Percentiles rank a stretch among this genome's conserved stretches.
These are phyloP conservation scores for Eunapius fragilis DNA, from an alignment of 37 sponge, comb jelly and placozoan species.

Conservation along the genomic window DNA sequence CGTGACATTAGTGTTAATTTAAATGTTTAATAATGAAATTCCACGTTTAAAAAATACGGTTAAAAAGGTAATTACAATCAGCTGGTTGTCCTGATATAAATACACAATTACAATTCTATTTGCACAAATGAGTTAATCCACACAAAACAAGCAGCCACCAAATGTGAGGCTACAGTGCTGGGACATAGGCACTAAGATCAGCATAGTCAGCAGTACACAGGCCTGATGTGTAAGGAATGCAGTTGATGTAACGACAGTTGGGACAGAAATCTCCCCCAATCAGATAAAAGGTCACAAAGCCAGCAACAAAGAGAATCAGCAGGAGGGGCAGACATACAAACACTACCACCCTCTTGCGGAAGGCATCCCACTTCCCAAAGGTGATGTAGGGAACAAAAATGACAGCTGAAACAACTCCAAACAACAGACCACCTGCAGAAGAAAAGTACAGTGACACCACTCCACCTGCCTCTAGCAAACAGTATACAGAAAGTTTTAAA, in stretches of 20 bases:
- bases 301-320: conserved; percentile 70
- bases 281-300: conserved; percentile 87
- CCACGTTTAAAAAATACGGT: too few relatives aligned
- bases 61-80: too few relatives aligned
- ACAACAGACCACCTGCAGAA: conserved; percentile 85
- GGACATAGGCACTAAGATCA: background rate
- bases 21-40: too few relatives aligned
- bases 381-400: conserved; percentile 97
- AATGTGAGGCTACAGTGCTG: background rate
- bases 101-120: too few relatives aligned
- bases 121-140: background rate
- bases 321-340: conserved; percentile 77
- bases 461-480: background rate
- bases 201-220: background rate
- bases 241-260: conserved; percentile 88
- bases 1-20: too few relatives aligned
- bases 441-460: conserved; percentile 25
- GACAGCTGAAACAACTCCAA: conserved; percentile 87
- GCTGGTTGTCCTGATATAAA: too few relatives aligned
- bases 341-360: conserved; percentile 77
- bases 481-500: too few relatives aligned
- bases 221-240: conserved; percentile 82
- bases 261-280: conserved; percentile 84
- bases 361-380: conserved; percentile 85
- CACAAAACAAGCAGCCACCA: too few relatives aligned